Evolutionary conservation across 2,113 vertebrate genomes (phyloP).

Genomic region (Aleadryas rufinucha): DNA sequence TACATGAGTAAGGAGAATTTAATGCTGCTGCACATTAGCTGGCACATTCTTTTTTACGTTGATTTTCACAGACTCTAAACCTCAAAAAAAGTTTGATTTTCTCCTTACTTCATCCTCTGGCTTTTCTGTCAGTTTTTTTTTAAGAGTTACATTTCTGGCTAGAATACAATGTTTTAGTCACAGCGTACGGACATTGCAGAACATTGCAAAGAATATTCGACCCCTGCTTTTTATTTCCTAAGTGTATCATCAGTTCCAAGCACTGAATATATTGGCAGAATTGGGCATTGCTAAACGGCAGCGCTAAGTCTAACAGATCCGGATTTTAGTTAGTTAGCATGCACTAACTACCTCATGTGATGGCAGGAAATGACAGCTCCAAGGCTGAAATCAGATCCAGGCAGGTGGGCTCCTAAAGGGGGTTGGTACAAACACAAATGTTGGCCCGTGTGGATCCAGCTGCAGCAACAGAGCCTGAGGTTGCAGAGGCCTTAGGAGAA

Average conservation of each 20-base stretch:
- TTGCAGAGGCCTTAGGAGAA: background rate
- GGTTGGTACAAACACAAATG: background rate
- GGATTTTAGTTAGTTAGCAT: background rate
- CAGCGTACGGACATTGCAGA: background rate
- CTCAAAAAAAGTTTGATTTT: background rate
- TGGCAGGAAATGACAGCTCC: slow-evolving; percentile 43
- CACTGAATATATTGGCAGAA: background rate
- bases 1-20: background rate
- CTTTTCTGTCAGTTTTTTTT: background rate
- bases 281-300: background rate
- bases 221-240: slow-evolving; percentile 41
- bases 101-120: background rate
- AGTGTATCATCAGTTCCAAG: background rate
- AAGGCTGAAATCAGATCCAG: slow-evolving; percentile 33
- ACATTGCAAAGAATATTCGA: background rate
- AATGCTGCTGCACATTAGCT: background rate
- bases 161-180: background rate
- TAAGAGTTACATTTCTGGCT: background rate
- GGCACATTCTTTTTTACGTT: background rate
- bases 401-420: slow-evolving; percentile 33
- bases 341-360: background rate
- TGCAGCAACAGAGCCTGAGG: background rate
- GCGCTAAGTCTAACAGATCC: background rate
- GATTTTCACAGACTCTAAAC: background rate
- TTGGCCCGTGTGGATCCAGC: background rate